phyloP scores from a whole-genome alignment of 2,888 invertebrate genomes.

The Rotaria sp. region DNA sequence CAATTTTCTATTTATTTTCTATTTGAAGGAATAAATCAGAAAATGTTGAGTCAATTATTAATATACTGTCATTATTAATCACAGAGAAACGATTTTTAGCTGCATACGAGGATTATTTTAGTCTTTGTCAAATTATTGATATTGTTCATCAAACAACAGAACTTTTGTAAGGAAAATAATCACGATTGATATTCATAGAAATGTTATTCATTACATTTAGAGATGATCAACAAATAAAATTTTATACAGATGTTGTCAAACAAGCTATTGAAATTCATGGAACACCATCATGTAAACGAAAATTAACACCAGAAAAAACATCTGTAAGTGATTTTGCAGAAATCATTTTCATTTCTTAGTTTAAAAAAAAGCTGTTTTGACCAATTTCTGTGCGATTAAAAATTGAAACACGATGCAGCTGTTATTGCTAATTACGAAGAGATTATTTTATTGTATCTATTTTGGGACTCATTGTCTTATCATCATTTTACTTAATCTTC shows the following conservation, averaged over 20 bases:
- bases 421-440: too few relatives aligned
- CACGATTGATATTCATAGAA: background rate
- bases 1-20: background rate
- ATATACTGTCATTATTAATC: background rate
- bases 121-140: background rate
- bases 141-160: constrained; percentile 16
- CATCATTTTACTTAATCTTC: too few relatives aligned
- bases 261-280: constrained; percentile 42
- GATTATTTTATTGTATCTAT: too few relatives aligned
- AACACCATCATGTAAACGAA: constrained; percentile 46
- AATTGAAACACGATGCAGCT: too few relatives aligned
- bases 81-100: background rate
- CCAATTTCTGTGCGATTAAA: too few relatives aligned
- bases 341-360: too few relatives aligned
- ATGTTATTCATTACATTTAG: background rate
- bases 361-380: too few relatives aligned
- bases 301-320: background rate
- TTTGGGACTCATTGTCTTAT: too few relatives aligned
- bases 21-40: background rate
- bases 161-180: background rate
- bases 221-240: background rate
- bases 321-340: too few relatives aligned
- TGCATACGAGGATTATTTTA: constrained; percentile 18
- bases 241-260: constrained; percentile 14
- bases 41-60: background rate